Conservation (phyloP, 2,888 invertebrate species). For the Drosophila recens region DNA sequence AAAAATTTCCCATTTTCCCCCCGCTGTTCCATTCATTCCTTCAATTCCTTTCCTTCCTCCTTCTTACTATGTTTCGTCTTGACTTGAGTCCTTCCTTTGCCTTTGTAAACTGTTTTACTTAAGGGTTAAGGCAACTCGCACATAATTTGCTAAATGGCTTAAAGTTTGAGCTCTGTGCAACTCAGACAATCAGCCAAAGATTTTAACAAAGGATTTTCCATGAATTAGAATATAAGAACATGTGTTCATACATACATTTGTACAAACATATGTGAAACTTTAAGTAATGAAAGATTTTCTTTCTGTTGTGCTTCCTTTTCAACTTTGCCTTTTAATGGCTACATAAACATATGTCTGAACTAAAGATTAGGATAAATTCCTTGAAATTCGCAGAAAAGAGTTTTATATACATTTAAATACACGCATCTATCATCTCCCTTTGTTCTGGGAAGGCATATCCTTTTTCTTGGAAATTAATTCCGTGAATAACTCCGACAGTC, state of each 20-base stretch:
- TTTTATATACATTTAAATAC: neutral
- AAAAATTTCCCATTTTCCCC: conserved; percentile 51
- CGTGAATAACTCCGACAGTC: neutral
- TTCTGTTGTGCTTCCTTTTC: neutral
- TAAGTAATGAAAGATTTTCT: conserved; percentile 21
- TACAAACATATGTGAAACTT: conserved; percentile 9
- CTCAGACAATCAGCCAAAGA: conserved; percentile 39
- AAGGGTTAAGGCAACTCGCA: conserved; percentile 68
- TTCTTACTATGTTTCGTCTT: neutral
- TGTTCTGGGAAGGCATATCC: neutral
- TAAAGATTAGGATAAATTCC: neutral
- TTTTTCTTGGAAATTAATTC: conserved; percentile 1
- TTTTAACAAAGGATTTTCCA: conserved; percentile 10
- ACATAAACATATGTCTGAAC: conserved; percentile 7
- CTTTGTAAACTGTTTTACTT: conserved; percentile 49
- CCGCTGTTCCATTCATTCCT: conserved; percentile 2
- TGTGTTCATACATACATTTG: neutral
- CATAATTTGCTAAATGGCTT: conserved; percentile 79
- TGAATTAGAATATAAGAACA: conserved; percentile 32
- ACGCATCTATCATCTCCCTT: neutral
- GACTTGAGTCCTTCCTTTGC: conserved; percentile 26
- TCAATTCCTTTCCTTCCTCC: neutral
- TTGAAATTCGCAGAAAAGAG: neutral
- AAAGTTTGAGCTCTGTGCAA: conserved; percentile 48
- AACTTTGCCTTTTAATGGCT: neutral